Evolutionary conservation across 2,797 vertebrate species (phyloP), one percentile per base, ranked within the genome.

Genomic region (Phyllotis vaccarum): DNA sequence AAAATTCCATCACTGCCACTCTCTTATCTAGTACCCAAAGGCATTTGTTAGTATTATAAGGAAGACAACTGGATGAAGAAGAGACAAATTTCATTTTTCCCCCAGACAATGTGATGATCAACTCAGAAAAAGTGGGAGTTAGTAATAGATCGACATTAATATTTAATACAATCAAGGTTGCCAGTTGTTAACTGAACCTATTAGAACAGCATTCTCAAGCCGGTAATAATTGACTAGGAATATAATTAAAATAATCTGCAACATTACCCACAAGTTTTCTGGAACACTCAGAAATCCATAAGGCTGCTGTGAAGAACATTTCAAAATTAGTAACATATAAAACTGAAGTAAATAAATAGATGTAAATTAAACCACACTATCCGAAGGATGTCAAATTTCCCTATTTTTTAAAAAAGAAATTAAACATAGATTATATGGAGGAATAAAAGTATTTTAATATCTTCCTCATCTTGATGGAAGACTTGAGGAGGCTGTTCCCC

Each of bases 391-490:
- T n/a, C 60, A n/a, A 0, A 66, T 93, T 60, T 27, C 16, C n/a
- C 74, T 60, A 37, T 14, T 8, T 8, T 90, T 70, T 80, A 2
- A 85, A 56, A 52, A 19, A 82, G 78, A 91, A 80, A 37, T 3
- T 43, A 85, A 83, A 93, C 27, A 66, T 34, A 31, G 29, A 90
- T 90, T 72, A 75, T 68, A 62, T 49, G 46, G 22, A 43, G 19
- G 34, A 76, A n/a, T 80, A 58, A 90, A 80, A 22, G 34, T 68
- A 37, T 49, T 72, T 46, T 91, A 94, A 82, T 64, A 86, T 46
- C 31, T 88, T 81, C 40, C 27, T 82, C 91, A 70, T 70, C 58
- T 81, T 94, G 91, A 85, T 79, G 78, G 81, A 79, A 75, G 49
- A 86, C 22, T 43, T 52, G 22, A 31, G 14, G 27, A 68, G 82